Evolutionary conservation across 2,113 vertebrate species (phyloP).

Genomic region (Thamnaconus septentrionalis): DNA sequence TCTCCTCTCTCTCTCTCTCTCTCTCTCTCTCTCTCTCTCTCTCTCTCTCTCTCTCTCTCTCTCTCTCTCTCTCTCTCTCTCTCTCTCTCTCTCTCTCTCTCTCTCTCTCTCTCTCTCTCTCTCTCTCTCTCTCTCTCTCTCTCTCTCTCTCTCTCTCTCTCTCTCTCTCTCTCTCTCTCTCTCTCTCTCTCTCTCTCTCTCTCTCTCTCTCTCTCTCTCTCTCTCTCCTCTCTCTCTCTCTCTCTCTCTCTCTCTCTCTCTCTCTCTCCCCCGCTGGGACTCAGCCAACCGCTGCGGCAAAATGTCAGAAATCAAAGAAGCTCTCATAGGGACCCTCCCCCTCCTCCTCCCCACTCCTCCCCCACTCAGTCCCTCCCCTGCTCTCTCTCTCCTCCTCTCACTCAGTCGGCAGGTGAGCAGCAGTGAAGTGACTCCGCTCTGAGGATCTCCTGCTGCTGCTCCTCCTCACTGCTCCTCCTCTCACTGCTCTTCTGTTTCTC

Average conservation of each 20-base stretch:
- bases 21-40: not conserved
- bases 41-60: not conserved
- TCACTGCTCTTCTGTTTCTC: too few relatives aligned
- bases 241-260: not conserved
- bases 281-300: conserved; percentile 56
- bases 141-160: not conserved
- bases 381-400: too few relatives aligned
- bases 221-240: not conserved
- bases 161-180: not conserved
- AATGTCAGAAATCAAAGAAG: conserved; percentile 19
- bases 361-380: too few relatives aligned
- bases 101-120: not conserved
- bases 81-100: not conserved
- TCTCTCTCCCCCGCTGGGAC: not conserved
- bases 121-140: not conserved
- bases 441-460: too few relatives aligned
- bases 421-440: too few relatives aligned
- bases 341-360: too few relatives aligned
- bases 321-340: too few relatives aligned
- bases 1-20: not conserved
- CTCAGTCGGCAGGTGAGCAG: too few relatives aligned
- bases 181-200: conserved; percentile 7
- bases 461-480: too few relatives aligned
- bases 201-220: not conserved
- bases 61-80: not conserved